Evolutionary conservation across 1,140 invertebrate genomes (phyloP), one percentile per base, ranked within the genome.

Genomic region (Papilio polytes): DNA sequence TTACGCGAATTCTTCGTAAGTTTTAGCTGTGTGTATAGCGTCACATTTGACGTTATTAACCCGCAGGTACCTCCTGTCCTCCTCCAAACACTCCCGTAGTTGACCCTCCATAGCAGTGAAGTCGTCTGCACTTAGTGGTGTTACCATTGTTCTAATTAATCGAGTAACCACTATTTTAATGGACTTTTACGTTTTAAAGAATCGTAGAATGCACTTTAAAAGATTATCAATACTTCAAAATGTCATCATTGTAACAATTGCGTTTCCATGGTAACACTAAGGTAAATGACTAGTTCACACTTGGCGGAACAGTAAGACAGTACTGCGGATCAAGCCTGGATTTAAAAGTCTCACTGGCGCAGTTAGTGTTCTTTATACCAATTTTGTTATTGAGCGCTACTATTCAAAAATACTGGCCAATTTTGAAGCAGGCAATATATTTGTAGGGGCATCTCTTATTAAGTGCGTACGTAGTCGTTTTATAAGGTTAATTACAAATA

Each of bases 1-100:
- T 92, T 66, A 95, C 95, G 94, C 93, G 46, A 95, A 95, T 80
- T 95, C 95, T 80, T 95, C 94, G 74, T 95, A 95, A 20, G 88
- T 91, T 83, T 89, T 95, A 3, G 95, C 94, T 0, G 95, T 94
- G 31, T 94, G 80, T 56, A 95, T 92, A 0, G 95, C 95, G 74
- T 95, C 95, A 74, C 94, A 95, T 81, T 95, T 95, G 1, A 95
- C 93, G 18, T 88, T 85, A 59, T 95, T 95, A 0, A 95, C 92
- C 46, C 86, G 85, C 89, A 90, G 90, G 51, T 95, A 90, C 53
- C 83, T 85, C 10, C 87, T 82, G 70, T 95, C 94, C 36, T 92
- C 84, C 72, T 94, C 94, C 82, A 95, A 86, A 46, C 86, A 88
- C 3, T 84, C 51, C 26, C 83, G 86, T 12, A 95, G 80, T 74